Conservation (phyloP, 2,797 vertebrate genomes). For the Muraenolepis orangiensis region DNA sequence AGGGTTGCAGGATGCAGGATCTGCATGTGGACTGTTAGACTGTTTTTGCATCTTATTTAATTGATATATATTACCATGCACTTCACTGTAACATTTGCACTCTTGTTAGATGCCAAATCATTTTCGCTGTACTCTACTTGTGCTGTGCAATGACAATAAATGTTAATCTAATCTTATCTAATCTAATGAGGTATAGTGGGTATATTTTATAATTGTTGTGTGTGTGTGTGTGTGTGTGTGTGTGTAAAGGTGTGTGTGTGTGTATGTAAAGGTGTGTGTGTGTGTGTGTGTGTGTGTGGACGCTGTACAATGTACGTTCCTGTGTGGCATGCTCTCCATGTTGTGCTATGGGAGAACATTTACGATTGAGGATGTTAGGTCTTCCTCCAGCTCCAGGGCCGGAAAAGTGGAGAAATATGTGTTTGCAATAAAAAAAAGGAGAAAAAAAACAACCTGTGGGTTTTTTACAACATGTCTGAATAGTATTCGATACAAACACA, state of each 20-base stretch:
- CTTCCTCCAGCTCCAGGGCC: constrained; percentile 62
- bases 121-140: no score
- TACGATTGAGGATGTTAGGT: constrained; percentile 72
- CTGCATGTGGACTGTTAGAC: no score
- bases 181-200: no score
- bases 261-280: constrained; percentile 2
- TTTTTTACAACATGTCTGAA: constrained; percentile 41
- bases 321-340: constrained; percentile 43
- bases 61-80: no score
- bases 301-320: background rate
- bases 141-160: no score
- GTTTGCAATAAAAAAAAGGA: constrained; percentile 64
- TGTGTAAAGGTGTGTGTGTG: no score
- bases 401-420: constrained; percentile 74
- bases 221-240: no score
- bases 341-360: constrained; percentile 60
- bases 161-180: no score
- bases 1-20: background rate
- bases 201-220: no score
- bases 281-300: constrained; percentile 10
- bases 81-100: no score
- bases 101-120: no score
- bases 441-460: constrained; percentile 54
- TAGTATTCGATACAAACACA: constrained; percentile 19
- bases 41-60: no score